These are phyloP conservation scores for Meganola albula DNA, from an alignment of 2,888 invertebrate genomes.

Conservation along the genomic window DNA sequence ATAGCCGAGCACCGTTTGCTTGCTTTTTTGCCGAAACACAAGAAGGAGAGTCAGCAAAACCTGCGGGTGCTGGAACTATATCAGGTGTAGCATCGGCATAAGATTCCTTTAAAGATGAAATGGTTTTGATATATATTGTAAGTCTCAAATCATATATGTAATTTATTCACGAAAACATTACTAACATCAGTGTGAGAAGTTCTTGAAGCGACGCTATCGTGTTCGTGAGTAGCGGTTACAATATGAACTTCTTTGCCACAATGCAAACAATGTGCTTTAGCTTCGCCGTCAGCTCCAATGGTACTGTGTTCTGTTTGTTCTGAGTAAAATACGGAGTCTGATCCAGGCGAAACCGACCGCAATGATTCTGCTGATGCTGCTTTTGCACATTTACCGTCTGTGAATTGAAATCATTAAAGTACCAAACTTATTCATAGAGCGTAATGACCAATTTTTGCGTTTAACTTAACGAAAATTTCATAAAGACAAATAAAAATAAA, in stretches of 20 bases:
- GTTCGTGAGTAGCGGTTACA: slow-evolving; percentile 69
- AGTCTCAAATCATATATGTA: no score
- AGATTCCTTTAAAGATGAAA: slow-evolving; percentile 50
- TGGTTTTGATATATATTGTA: no score
- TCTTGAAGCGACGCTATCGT: slow-evolving; percentile 59
- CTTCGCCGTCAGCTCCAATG: slow-evolving; percentile 74
- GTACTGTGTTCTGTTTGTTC: slow-evolving; percentile 81
- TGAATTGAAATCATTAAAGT: neutral
- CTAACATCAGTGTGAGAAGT: slow-evolving; percentile 71
- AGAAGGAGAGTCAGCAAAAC: slow-evolving; percentile 90
- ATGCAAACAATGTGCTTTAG: slow-evolving; percentile 85
- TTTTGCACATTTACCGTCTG: slow-evolving; percentile 79
- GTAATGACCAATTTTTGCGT: no score
- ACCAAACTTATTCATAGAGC: no score
- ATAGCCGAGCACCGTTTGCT: slow-evolving; percentile 76
- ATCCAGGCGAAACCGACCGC: slow-evolving; percentile 92
- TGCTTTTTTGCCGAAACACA: slow-evolving; percentile 57
- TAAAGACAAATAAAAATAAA: no score
- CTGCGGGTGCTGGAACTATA: slow-evolving; percentile 92
- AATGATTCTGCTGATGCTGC: slow-evolving; percentile 91
- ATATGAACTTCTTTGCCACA: slow-evolving; percentile 89
- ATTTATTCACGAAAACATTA: no score
- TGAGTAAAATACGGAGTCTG: slow-evolving; percentile 93
- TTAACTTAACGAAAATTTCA: no score
- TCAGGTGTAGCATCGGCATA: slow-evolving; percentile 78